These are phyloP conservation scores for Tetramorium alpestre DNA, from an alignment of 1,140 invertebrate species.

Conservation along the genomic window DNA sequence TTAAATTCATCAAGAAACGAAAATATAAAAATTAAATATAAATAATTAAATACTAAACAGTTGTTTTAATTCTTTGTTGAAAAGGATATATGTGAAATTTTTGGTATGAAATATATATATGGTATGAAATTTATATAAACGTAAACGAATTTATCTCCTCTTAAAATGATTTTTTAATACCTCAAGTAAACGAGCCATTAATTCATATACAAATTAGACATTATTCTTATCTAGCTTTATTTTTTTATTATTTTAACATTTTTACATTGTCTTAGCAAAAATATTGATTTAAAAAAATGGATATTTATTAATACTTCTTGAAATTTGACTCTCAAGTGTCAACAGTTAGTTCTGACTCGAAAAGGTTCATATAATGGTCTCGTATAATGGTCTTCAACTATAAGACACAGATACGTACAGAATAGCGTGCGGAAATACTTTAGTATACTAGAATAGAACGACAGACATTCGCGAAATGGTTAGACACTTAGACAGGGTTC, in stretches of 20 bases:
- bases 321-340: neutral
- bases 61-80: neutral
- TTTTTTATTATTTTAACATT: no score
- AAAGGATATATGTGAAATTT: neutral
- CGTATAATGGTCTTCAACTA: conserved; percentile 8
- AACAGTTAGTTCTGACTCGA: neutral
- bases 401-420: conserved; percentile 53
- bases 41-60: neutral
- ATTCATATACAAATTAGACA: neutral
- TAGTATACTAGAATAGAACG: conserved; percentile 66
- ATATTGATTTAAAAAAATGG: no score
- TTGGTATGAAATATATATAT: no score
- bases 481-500: neutral
- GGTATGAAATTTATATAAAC: neutral
- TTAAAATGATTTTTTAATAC: neutral
- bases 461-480: conserved; percentile 32
- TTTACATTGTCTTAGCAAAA: no score
- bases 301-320: neutral
- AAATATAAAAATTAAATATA: neutral
- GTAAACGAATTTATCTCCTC: neutral
- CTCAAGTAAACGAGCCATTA: neutral
- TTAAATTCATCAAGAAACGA: neutral
- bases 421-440: conserved; percentile 18
- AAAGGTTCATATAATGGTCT: neutral
- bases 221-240: no score